These are phyloP conservation scores for Xiphias gladius DNA, from an alignment of 2,113 vertebrate genomes.

Conservation along the genomic window DNA sequence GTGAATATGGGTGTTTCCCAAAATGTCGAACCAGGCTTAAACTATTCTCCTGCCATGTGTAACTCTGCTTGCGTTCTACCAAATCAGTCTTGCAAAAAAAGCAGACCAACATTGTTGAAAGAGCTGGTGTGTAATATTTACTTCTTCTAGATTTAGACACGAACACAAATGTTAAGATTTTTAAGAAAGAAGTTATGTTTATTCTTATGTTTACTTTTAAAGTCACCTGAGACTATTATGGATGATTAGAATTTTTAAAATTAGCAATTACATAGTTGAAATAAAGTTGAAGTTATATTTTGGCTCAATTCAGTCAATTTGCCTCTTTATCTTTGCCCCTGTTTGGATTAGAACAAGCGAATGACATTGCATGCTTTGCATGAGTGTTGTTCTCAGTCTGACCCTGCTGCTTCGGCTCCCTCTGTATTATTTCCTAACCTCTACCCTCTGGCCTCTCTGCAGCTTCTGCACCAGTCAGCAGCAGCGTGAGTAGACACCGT, in stretches of 20 bases:
- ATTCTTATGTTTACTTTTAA: not conserved
- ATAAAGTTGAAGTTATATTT: constrained; percentile 6
- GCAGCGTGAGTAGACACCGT: constrained; percentile 82
- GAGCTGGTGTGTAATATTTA: not conserved
- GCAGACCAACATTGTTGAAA: not conserved
- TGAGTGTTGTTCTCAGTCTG: constrained; percentile 4
- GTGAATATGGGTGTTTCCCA: not conserved
- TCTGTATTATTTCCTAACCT: constrained; percentile 50
- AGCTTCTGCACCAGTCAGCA: constrained; percentile 94
- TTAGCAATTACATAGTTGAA: not conserved
- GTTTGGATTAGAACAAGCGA: constrained; percentile 26
- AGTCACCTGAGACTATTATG: constrained; percentile 4
- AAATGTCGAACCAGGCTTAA: not conserved
- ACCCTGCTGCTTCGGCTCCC: constrained; percentile 31
- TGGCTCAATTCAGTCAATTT: constrained; percentile 23
- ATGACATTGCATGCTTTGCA: constrained; percentile 23
- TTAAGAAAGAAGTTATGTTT: not conserved
- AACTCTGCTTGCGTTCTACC: too few relatives aligned
- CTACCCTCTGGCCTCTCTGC: constrained; percentile 38
- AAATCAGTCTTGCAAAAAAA: too few relatives aligned
- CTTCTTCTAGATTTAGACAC: not conserved
- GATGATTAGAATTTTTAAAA: constrained; percentile 1
- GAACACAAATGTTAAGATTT: not conserved
- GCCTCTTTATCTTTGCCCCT: constrained; percentile 35
- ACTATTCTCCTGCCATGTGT: not conserved